Evolutionary conservation across 2,888 invertebrate genomes (phyloP).

Genomic region (Leptura quadrifasciata): DNA sequence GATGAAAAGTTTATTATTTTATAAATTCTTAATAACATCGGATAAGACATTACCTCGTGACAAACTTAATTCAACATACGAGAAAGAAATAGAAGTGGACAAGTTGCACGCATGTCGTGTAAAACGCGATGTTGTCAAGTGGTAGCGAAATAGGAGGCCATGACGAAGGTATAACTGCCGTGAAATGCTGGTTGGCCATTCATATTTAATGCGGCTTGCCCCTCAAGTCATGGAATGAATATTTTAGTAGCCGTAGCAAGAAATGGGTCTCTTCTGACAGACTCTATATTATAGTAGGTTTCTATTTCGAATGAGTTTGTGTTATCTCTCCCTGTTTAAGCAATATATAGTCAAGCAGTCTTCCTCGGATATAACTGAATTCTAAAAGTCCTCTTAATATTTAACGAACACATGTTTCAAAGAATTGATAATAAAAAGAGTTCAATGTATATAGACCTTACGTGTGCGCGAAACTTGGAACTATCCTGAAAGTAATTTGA

Average conservation of each 20-base stretch:
- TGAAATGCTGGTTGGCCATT: slow-evolving; percentile 64
- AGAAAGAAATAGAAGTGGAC: slow-evolving; percentile 49
- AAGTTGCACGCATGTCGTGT: slow-evolving; percentile 53
- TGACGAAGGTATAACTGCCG: slow-evolving; percentile 63
- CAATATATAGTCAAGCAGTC: slow-evolving; percentile 26
- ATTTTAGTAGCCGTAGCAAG: slow-evolving; percentile 65
- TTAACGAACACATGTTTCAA: slow-evolving; percentile 17
- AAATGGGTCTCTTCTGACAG: slow-evolving; percentile 64
- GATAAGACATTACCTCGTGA: slow-evolving; percentile 44
- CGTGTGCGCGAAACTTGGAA: slow-evolving; percentile 6
- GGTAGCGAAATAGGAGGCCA: slow-evolving; percentile 47
- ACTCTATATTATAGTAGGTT: slow-evolving; percentile 57
- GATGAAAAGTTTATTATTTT: slow-evolving; percentile 26
- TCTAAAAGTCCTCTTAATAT: slow-evolving; percentile 39
- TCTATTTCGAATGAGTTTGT: slow-evolving; percentile 50
- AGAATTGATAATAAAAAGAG: slow-evolving; percentile 30
- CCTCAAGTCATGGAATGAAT: slow-evolving; percentile 67
- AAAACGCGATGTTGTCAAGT: slow-evolving; percentile 58
- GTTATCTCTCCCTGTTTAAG: slow-evolving; percentile 36
- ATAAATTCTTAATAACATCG: slow-evolving; percentile 34
- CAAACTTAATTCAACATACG: slow-evolving; percentile 48
- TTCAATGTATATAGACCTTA: slow-evolving; percentile 6
- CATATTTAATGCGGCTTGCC: slow-evolving; percentile 66
- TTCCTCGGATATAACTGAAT: slow-evolving; percentile 37
- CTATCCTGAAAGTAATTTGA: not conserved